These are phyloP conservation scores for Agonum fuliginosum DNA, from an alignment of 2,888 invertebrate genomes.

Conservation along the genomic window DNA sequence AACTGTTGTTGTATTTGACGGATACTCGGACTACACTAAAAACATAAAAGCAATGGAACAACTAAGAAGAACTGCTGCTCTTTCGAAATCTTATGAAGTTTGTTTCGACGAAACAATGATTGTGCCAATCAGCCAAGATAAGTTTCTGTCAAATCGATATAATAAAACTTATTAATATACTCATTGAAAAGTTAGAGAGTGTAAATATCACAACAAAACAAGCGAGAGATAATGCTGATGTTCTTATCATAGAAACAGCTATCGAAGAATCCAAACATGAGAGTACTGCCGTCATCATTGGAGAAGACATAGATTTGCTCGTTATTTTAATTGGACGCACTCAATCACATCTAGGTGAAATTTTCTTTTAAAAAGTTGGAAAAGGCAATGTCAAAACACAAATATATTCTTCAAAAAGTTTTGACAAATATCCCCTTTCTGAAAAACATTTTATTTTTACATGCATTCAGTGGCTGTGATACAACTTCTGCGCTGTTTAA, in stretches of 20 bases:
- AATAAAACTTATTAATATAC: slow-evolving; percentile 66
- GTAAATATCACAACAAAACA: slow-evolving; percentile 67
- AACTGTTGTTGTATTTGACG: slow-evolving; percentile 67
- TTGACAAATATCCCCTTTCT: slow-evolving; percentile 65
- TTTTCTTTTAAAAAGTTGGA: slow-evolving; percentile 68
- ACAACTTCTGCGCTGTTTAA: slow-evolving; percentile 65
- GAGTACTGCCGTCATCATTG: slow-evolving; percentile 66
- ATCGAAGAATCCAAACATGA: slow-evolving; percentile 65
- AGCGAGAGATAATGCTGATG: slow-evolving; percentile 69
- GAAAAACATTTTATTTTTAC: slow-evolving; percentile 64
- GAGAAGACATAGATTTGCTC: slow-evolving; percentile 69
- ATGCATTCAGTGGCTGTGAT: slow-evolving; percentile 66
- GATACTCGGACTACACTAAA: slow-evolving; percentile 67
- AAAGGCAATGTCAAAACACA: slow-evolving; percentile 68
- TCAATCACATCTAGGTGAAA: slow-evolving; percentile 64
- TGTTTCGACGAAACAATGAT: slow-evolving; percentile 67
- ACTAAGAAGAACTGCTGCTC: slow-evolving; percentile 68
- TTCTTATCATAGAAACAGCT: slow-evolving; percentile 69
- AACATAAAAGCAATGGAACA: slow-evolving; percentile 69
- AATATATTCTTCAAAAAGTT: slow-evolving; percentile 68
- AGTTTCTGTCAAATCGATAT: slow-evolving; percentile 64
- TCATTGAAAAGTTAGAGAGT: slow-evolving; percentile 65
- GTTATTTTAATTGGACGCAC: slow-evolving; percentile 69
- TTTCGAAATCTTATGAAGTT: slow-evolving; percentile 68
- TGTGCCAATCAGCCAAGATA: slow-evolving; percentile 65